Base-by-base conservation (phyloP, 1,140 invertebrate species). In the Trichoplusia ni region DNA sequence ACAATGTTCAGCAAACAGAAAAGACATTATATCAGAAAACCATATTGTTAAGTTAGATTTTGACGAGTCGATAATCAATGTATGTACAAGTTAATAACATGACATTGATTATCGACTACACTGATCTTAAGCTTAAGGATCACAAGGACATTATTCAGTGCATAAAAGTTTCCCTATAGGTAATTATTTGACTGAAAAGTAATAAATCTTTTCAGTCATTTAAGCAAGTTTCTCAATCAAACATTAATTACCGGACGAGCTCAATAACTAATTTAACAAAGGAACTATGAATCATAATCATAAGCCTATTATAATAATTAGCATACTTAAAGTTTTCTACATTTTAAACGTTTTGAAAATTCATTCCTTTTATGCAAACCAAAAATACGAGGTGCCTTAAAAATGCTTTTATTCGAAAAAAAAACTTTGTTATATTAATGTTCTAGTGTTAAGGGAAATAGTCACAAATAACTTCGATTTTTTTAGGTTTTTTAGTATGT, bases 311-410 rank as follows among this genome's bases (percentile, higher is more conserved):
- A 60, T 9, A 35, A 23, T 60, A 46, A 35, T 37, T 60, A 60
- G 31, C 11, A n/a, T n/a, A n/a, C n/a, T n/a, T 46, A 46, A 46
- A 23, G 40, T 29, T 60, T 60, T 60, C 42, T 23, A 40, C 21
- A 56, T 25, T 35, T n/a, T 29, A 58, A n/a, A 29, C 54, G 16
- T 64, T 64, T 47, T 59, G 38, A 61, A 47, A 67, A 60, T 75
- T 58, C 51, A 64, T 54, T 68, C 64, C 54, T 64, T 69, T 47
- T 71, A 72, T 79, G 67, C 58, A 81, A 76, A 85, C 81, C 79
- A 83, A 85, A 85, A 81, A 79, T 53, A 68, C 70, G 64, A 82
- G 82, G 82, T 85, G 82, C 82, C 82, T 85, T 83, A 85, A 23
- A 47, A 42, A 60, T 46, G 40, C 40, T 46, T 60, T 44, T 60